Base-by-base conservation (phyloP, 2,888 invertebrate species). In the Thumatha senex region DNA sequence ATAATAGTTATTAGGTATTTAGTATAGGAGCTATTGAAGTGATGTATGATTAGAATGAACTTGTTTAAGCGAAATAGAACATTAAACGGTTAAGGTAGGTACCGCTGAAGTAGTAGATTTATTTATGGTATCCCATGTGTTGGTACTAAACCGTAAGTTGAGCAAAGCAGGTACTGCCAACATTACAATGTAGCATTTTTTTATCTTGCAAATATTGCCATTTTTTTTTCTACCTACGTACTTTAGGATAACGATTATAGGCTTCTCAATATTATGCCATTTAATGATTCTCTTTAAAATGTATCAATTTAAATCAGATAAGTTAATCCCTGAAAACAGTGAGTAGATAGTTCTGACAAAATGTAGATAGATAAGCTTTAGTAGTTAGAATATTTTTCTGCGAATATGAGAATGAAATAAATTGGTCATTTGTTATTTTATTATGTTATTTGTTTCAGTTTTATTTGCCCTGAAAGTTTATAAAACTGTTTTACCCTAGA, bases 381-480 rank as follows among this genome's bases (percentile, higher is more conserved):
- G 31, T 24, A 24, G 18, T 31, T 31, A 31, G 11, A 31, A 10
- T 31, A 31, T 31, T 31, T 31, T 7, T 45, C 38, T 53, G 49
- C 34, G 46, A 51, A 40, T 35, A 48, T 46, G 49, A 57, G 35
- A 38, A 30, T 34, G 36, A 58, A 66, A 57, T 66, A 63, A 66
- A 66, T 45, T 51, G 56, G 53, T 56, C 45, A 63, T 60, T 65
- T 56, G 51, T 51, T n/a, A n/a, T n/a, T n/a, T n/a, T n/a, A n/a
- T n/a, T n/a, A n/a, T n/a, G n/a, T n/a, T n/a, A 43, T 50, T 45
- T 12, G 12, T n/a, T 11, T 2, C 42, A 35, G 38, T 63, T 54
- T 54, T 35, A 8, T 43, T 40, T 40, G 29, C 29, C 12, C 29
- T n/a, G 30, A 24, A 24, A 4, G 18, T 24, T 24, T 5, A 24